These are phyloP conservation scores for Ophioninae sp. DNA, from an alignment of 2,888 invertebrate species.

Conservation along the genomic window DNA sequence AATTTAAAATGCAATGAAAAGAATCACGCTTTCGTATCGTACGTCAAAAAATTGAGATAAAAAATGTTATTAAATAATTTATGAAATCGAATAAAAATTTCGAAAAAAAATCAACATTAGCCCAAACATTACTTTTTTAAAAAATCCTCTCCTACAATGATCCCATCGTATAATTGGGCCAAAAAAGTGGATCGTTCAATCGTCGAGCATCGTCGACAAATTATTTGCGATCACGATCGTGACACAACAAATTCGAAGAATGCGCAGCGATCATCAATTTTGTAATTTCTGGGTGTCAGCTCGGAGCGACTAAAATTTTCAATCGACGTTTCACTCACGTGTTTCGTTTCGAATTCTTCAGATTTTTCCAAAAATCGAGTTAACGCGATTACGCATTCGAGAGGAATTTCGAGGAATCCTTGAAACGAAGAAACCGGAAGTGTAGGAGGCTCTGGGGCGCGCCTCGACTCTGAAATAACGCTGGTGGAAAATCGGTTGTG, in stretches of 20 bases:
- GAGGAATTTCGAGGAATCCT: neutral
- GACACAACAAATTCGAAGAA: slow-evolving; percentile 43
- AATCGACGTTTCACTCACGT: neutral
- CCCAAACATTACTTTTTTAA: no score
- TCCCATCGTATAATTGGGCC: no score
- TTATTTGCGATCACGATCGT: neutral
- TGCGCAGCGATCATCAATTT: slow-evolving; percentile 32
- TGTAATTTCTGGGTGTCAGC: neutral
- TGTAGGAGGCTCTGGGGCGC: neutral
- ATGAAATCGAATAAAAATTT: no score
- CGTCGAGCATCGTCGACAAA: slow-evolving; percentile 1
- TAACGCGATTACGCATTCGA: neutral
- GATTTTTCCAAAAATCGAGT: no score
- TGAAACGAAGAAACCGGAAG: neutral
- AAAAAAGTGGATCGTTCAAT: neutral
- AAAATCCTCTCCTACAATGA: no score
- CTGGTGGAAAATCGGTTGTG: neutral
- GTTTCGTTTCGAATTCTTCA: no score
- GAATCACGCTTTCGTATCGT: no score
- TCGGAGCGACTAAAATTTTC: neutral
- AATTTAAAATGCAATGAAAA: no score
- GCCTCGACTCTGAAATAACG: neutral
- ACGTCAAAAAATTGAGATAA: no score
- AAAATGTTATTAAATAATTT: no score
- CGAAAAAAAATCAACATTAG: no score